Base-by-base conservation (phyloP, 2,113 vertebrate species). In the Neolamprologus kungweensis region DNA sequence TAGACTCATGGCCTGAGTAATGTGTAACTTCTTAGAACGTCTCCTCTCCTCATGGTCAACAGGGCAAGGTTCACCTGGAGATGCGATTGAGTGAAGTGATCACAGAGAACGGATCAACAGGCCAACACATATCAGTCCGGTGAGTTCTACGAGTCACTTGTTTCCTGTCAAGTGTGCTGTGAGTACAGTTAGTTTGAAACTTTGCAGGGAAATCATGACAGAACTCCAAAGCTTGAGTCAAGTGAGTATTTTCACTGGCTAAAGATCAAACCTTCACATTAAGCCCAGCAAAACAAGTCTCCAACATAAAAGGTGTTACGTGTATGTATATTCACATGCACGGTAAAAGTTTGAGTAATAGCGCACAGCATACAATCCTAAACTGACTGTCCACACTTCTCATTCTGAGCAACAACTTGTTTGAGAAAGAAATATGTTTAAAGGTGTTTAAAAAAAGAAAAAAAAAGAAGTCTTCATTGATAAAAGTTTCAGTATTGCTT, bases 1-100 rank as follows among this genome's bases (percentile, higher is more conserved):
- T 84, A 21, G 55, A 85, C 10, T 80, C 45, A 11, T 78, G 83
- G 75, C 37, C 63, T 78, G 9, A 86, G 23, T 80, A 7, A 83
- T 82, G 54, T 87, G n/a, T 85, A 55, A 83, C 50, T 51, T 57
- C 45, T 89, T 63, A 82, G 50, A 23, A 16, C 10, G 9, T 80
- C 40, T 75, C 31, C 37, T 86, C 42, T 93, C 9, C 63, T 89
- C 58, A 11, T 90, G 47, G 80, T 75, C 71, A 42, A 54, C 95
- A 99, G 99, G 99, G 99, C 82, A 99, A 99, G 95, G 98, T 99
- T 97, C 98, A 99, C 90, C 96, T 99, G 90, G 99, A 99, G 96
- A 97, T 99, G 96, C 97, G 97, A 91, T 91, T 99, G 94, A 99
- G 98, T 89, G 98, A 99, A 93, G 95, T 99, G 95, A 99, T 99